These are phyloP conservation scores for Dysidea cf. avara DNA, from an alignment of 37 sponge, comb jelly and placozoan genomes.

Conservation along the genomic window DNA sequence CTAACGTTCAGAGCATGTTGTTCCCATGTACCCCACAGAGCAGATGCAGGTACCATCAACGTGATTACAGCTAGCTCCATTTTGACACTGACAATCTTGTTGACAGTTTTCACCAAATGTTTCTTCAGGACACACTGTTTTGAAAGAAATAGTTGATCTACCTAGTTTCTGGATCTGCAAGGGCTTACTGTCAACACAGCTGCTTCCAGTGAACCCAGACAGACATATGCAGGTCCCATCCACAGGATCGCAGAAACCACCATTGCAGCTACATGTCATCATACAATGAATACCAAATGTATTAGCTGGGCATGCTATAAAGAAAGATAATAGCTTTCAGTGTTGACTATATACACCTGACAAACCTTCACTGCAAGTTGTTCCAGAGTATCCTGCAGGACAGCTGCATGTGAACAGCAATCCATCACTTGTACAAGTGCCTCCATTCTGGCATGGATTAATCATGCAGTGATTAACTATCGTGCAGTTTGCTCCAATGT, in stretches of 20 bases:
- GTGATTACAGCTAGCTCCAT: neutral
- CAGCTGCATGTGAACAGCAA: conserved; percentile 24
- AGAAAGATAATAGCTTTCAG: too few relatives aligned
- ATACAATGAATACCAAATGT: too few relatives aligned
- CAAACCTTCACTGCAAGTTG: too few relatives aligned
- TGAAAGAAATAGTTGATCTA: neutral
- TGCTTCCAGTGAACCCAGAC: conserved; percentile 39
- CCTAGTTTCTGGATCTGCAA: too few relatives aligned
- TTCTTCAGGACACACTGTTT: neutral
- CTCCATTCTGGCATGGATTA: conserved; percentile 37
- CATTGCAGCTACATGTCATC: too few relatives aligned
- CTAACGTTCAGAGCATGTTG: neutral
- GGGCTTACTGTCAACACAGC: conserved; percentile 43
- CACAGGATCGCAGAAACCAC: conserved; percentile 39
- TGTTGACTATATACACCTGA: too few relatives aligned
- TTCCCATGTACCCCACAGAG: too few relatives aligned
- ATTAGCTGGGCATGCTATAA: too few relatives aligned
- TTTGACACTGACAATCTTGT: neutral
- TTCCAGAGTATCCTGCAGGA: conserved; percentile 30
- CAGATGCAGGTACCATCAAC: too few relatives aligned
- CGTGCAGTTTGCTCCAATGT: neutral
- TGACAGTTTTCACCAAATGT: neutral
- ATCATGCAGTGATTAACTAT: conserved; percentile 19
- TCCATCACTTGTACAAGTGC: conserved; percentile 16
- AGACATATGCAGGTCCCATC: conserved; percentile 48